Evolutionary conservation across 2,888 invertebrate species (phyloP).

Genomic region (Neria commutata): DNA sequence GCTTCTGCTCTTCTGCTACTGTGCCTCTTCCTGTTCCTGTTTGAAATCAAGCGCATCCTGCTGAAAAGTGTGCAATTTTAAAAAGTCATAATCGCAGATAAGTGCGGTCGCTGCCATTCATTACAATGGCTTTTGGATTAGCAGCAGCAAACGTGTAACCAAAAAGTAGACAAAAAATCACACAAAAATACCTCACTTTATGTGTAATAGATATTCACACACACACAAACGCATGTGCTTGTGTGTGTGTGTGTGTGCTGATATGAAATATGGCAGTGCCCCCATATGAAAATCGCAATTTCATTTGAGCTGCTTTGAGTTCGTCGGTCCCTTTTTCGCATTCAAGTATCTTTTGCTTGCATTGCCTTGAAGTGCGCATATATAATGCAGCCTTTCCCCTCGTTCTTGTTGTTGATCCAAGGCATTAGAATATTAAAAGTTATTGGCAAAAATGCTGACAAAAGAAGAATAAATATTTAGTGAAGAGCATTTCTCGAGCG

Average conservation of each 20-base stretch:
- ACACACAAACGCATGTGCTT: conserved; percentile 15
- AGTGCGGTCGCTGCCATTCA: conserved; percentile 56
- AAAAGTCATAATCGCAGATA: conserved; percentile 58
- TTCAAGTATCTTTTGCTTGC: conserved; percentile 9
- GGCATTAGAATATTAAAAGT: conserved; percentile 44
- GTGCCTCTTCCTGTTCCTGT: background rate
- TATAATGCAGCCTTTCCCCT: background rate
- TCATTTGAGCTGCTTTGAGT: conserved; percentile 1
- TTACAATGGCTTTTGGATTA: conserved; percentile 42
- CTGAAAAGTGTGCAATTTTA: conserved; percentile 52
- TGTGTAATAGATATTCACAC: conserved; percentile 2
- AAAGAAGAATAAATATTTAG: conserved; percentile 58
- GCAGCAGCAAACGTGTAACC: conserved; percentile 13
- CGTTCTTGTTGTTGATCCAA: conserved; percentile 36
- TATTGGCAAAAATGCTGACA: conserved; percentile 56
- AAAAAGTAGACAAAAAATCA: conserved; percentile 14
- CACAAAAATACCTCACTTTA: conserved; percentile 26
- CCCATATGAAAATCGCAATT: conserved; percentile 11
- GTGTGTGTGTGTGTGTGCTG: background rate
- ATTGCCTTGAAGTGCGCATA: background rate
- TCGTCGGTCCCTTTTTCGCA: conserved; percentile 13
- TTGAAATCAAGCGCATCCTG: conserved; percentile 19
- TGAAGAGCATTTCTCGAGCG: conserved; percentile 32
- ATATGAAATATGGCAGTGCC: background rate
- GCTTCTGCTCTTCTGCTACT: conserved; percentile 27